Conservation (phyloP, 2,888 invertebrate genomes). For the Andricus quercusramuli region DNA sequence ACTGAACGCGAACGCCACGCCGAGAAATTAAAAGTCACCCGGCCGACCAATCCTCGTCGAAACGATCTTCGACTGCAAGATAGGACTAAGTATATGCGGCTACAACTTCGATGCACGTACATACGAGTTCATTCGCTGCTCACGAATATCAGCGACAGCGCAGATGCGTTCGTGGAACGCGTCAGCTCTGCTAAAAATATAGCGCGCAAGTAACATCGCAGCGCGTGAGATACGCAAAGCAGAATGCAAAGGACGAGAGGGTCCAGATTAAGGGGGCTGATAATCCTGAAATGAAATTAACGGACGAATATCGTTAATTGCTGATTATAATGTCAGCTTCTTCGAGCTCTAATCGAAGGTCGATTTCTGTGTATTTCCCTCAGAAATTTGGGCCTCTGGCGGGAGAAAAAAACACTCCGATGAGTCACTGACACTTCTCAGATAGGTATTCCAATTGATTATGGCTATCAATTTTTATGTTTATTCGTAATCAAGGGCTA, state of each 20-base stretch:
- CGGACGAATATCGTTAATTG: slow-evolving; percentile 35
- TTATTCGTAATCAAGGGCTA: background rate
- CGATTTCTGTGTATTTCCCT: background rate
- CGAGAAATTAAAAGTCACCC: slow-evolving; percentile 53
- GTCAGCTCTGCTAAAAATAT: slow-evolving; percentile 29
- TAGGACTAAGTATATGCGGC: slow-evolving; percentile 32
- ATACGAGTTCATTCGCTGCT: slow-evolving; percentile 43
- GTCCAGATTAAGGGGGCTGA: slow-evolving; percentile 2
- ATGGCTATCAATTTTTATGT: background rate
- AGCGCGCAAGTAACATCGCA: slow-evolving; percentile 32
- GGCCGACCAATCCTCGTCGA: slow-evolving; percentile 47
- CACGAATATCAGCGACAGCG: slow-evolving; percentile 52
- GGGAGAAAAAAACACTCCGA: background rate
- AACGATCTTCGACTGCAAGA: slow-evolving; percentile 43
- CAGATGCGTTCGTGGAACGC: slow-evolving; percentile 38
- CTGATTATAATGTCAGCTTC: slow-evolving; percentile 33
- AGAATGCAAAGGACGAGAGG: slow-evolving; percentile 24
- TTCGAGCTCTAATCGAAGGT: slow-evolving; percentile 21
- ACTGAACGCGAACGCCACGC: slow-evolving; percentile 19
- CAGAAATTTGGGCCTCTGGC: background rate
- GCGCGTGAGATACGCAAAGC: slow-evolving; percentile 31
- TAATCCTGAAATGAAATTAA: slow-evolving; percentile 33
- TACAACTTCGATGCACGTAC: slow-evolving; percentile 39
- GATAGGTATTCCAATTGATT: background rate
- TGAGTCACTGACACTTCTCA: background rate